Percentiles rank a stretch among this genome's conserved stretches.
Conservation (phyloP, 1,140 invertebrate species). For the Centruroides sculpturatus region DNA sequence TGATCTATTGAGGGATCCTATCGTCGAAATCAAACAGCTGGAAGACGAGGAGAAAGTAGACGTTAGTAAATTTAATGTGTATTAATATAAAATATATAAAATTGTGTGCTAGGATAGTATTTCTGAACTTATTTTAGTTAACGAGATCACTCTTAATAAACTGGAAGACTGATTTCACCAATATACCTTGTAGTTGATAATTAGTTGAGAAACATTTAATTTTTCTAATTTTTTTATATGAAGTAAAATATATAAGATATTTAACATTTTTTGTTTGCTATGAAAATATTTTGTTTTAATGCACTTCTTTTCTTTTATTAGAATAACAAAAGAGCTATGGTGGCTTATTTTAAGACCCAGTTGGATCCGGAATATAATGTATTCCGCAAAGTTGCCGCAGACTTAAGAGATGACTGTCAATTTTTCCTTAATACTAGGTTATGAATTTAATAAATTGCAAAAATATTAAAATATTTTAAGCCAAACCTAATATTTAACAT, state of each 20-base stretch:
- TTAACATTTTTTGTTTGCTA: no score
- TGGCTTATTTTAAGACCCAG: constrained; percentile 80
- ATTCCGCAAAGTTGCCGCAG: constrained; percentile 65
- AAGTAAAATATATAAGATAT: no score
- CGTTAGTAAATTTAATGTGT: constrained; percentile 30
- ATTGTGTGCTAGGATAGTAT: constrained; percentile 6
- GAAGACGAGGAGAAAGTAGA: constrained; percentile 63
- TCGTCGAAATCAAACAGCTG: constrained; percentile 57
- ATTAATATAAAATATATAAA: neutral
- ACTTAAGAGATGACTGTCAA: constrained; percentile 87
- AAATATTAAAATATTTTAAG: no score
- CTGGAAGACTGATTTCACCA: no score
- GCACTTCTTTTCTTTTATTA: constrained; percentile 20
- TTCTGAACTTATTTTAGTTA: neutral
- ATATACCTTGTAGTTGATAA: no score
- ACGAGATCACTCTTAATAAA: neutral
- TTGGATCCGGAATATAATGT: constrained; percentile 62
- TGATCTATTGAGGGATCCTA: constrained; percentile 81
- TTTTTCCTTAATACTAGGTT: constrained; percentile 90
- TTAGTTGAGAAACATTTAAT: no score
- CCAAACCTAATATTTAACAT: no score
- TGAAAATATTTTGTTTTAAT: no score
- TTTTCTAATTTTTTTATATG: no score
- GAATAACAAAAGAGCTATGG: constrained; percentile 74
- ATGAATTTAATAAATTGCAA: no score